Conservation (phyloP, 2,797 vertebrate genomes). For the Sarcophilus harrisii region DNA sequence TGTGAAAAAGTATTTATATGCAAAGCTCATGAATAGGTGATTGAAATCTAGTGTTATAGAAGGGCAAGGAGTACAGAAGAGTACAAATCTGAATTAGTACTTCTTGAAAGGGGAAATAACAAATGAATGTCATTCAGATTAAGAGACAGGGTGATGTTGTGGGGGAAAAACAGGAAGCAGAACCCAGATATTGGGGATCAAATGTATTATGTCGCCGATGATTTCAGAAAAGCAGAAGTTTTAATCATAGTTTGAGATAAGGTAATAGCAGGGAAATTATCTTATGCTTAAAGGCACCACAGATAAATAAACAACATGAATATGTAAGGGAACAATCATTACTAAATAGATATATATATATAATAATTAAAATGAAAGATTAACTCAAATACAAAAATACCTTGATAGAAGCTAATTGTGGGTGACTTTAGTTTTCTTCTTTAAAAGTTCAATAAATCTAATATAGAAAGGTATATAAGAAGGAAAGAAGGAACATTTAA, state of each 20-base stretch:
- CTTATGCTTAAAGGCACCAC: background rate
- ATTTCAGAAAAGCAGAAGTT: background rate
- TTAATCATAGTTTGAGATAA: background rate
- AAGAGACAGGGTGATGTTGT: background rate
- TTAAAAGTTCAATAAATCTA: background rate
- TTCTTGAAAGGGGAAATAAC: background rate
- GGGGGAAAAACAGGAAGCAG: background rate
- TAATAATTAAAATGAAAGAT: background rate
- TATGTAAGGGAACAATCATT: background rate
- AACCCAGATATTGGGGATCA: background rate
- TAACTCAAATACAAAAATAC: background rate
- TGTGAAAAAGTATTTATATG: background rate
- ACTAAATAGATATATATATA: background rate
- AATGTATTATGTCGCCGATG: background rate
- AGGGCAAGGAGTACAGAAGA: background rate
- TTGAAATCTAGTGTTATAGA: background rate
- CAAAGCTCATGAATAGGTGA: background rate
- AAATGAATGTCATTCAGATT: background rate
- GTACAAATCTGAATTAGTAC: background rate
- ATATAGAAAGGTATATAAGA: background rate
- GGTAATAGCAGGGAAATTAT: background rate
- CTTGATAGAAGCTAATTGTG: background rate
- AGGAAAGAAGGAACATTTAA: background rate
- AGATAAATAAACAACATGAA: background rate
- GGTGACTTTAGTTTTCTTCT: background rate